Base-by-base conservation (phyloP, 2,888 invertebrate genomes). In the Nemurella pictetii region DNA sequence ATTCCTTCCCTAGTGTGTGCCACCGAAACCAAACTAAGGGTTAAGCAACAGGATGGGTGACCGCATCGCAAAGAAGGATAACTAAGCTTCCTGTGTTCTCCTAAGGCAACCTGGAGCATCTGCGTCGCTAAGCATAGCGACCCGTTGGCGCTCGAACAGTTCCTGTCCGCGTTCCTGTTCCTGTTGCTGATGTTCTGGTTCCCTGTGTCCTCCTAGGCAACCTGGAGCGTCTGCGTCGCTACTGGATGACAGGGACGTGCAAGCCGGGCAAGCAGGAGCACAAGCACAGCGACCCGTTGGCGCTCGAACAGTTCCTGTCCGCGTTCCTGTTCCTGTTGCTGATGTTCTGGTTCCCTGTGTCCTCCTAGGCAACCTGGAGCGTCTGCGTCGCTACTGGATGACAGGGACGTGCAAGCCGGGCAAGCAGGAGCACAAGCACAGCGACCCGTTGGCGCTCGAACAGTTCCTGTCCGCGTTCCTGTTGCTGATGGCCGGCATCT, bases 401-500 rank as follows among this genome's bases (percentile, higher is more conserved):
- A 98, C 98, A 0, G 98, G 99, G 55, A 96, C 97, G 0, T 99
- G 98, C 90, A 95, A 97, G 88, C 96, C 96, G 0, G 97, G 97
- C 87, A 97, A 96, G 89, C 95, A 97, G 90, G 95, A 97, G 90
- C 96, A 97, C 89, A 96, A 96, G 90, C 96, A 96, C 86, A 97
- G 96, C 85, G 97, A 97, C 91, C 96, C 97, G 0, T 91, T 97
- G 87, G 97, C 97, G 12, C 92, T 97, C 87, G 97, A 97, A 90
- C 99, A 99, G 92, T 99, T 99, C 92, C 94, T 99, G 89, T 98
- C 98, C 86, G 99, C 99, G 83, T 99, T 99, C 91, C 93, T 99
- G 85, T 93, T 99, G 86, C 93, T 99, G 84, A 97, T 98, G 94
- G 96, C 96, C 85, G 99, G 99, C 77, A 97, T 99, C 88, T 92